Base-by-base conservation (phyloP, 2,113 vertebrate species). In the Tor tambroides region DNA sequence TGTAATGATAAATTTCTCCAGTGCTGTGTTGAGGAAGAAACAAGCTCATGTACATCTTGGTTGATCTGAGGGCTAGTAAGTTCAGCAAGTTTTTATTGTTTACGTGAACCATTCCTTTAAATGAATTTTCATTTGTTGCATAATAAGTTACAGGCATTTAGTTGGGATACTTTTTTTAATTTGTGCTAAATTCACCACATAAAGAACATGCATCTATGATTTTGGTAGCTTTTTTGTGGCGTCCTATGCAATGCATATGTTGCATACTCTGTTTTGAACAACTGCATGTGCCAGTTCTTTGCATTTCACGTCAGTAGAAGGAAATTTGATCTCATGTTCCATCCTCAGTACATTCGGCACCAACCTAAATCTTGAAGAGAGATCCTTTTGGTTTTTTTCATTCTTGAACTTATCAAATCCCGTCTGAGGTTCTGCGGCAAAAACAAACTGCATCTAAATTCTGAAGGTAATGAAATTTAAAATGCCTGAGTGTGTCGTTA, bases 331-430 rank as follows among this genome's bases (percentile, higher is more conserved):
- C 41, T 56, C 15, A 14, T 83, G 21, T 72, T 87, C 26, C 21
- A 77, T 83, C 69, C 49, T 65, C 1, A 7, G 63, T 61, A 49
- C 71, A 51, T 38, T 86, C 23, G 0, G 80, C n/a, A 49, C 41
- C 32, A 19, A 23, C 72, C 86, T 84, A 80, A 84, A 79, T 87
- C 35, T 87, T 14, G 21, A 87, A 77, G 30, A 49, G 23, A 30
- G 3, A 80, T 84, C 54, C 78, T 38, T 84, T 78, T 59, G 2
- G 8, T 2, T n/a, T 23, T 51, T 84, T 56, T 59, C 30, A 1
- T 26, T 23, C 80, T 61, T 49, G 41, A 82, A 83, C 56, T 75
- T 78, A 59, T 17, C 61, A 83, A 84, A 35, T 79, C 75, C 32
- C 46, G 19, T 30, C 46, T 14, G 46, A 87, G 75, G 17, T 28